Evolutionary conservation across 1,140 invertebrate species (phyloP).

Genomic region (Caerostris darwini): DNA sequence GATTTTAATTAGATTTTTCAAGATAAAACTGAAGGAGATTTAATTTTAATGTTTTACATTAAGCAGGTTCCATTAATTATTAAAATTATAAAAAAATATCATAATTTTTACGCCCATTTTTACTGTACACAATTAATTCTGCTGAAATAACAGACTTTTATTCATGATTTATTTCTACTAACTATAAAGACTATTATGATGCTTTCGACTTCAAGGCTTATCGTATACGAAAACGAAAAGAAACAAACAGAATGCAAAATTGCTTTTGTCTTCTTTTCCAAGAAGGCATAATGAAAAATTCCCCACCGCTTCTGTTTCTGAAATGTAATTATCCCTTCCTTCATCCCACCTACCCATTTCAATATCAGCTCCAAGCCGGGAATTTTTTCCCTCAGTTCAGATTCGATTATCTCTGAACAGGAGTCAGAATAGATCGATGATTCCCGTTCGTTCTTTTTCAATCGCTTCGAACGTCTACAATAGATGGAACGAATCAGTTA

Average conservation of each 20-base stretch:
- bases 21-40: too few relatives aligned
- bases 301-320: neutral
- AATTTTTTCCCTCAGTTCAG: neutral
- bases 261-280: neutral
- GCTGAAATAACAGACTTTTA: too few relatives aligned
- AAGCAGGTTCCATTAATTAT: too few relatives aligned
- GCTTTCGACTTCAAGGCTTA: too few relatives aligned
- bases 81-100: too few relatives aligned
- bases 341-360: neutral
- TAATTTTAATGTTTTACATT: too few relatives aligned
- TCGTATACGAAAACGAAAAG: neutral
- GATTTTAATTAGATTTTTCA: too few relatives aligned
- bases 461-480: neutral
- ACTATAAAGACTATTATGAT: too few relatives aligned
- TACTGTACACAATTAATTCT: too few relatives aligned
- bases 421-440: neutral
- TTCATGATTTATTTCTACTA: too few relatives aligned
- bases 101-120: too few relatives aligned
- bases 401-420: constrained; percentile 28
- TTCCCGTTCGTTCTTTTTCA: neutral
- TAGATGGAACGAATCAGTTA: neutral
- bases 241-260: neutral
- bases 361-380: neutral
- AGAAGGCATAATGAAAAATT: neutral
- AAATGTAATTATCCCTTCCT: constrained; percentile 6